Conservation (phyloP, 2,113 vertebrate species). For the Vicugna pacos region DNA sequence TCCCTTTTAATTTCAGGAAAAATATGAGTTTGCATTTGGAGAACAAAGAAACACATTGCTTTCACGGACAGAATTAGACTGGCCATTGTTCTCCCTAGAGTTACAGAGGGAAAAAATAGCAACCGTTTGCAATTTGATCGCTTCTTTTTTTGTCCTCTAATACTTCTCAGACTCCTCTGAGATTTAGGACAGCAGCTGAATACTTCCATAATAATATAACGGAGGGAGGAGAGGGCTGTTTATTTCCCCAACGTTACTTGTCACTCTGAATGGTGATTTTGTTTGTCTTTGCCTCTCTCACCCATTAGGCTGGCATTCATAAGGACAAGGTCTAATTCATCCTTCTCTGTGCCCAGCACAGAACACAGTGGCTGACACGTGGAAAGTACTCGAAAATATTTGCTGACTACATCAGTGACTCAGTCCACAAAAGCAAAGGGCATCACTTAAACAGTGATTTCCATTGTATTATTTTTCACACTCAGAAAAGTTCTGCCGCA, state of each 20-base stretch:
- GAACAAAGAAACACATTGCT: background rate
- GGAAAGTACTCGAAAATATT: constrained; percentile 8
- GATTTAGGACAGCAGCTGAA: background rate
- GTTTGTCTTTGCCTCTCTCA: background rate
- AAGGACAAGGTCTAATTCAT: background rate
- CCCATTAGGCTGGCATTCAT: background rate
- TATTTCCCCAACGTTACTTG: background rate
- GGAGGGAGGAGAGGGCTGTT: background rate
- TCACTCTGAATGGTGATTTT: background rate
- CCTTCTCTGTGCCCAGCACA: background rate
- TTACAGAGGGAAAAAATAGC: background rate
- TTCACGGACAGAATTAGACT: background rate
- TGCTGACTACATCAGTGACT: background rate
- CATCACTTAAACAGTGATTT: background rate
- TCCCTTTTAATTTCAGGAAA: background rate
- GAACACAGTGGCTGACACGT: background rate
- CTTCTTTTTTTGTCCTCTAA: background rate
- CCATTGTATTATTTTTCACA: background rate
- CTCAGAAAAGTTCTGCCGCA: background rate
- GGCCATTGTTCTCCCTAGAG: background rate
- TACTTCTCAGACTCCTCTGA: constrained; percentile 1
- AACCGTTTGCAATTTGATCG: background rate
- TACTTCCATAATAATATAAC: background rate
- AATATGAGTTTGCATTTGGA: constrained; percentile 10
- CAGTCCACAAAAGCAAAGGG: background rate